phyloP scores from a whole-genome alignment of 2,797 vertebrate genomes.

The Botia almorhae region DNA sequence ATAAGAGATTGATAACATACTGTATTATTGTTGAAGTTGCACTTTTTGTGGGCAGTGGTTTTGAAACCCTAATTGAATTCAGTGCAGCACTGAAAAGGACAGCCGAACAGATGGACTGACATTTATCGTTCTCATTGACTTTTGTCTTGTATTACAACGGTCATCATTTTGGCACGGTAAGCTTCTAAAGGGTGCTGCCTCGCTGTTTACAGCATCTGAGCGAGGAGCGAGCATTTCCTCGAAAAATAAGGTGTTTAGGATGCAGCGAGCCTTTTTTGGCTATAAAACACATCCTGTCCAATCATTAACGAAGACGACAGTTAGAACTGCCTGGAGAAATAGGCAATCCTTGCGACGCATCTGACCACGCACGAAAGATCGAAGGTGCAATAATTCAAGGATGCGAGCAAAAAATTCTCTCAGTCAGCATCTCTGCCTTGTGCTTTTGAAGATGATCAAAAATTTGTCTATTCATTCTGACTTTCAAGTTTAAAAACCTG shows the following conservation, averaged over 20 bases:
- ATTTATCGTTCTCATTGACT: constrained; percentile 56
- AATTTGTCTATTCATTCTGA: constrained; percentile 37
- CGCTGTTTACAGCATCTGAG: constrained; percentile 26
- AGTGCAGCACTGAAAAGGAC: constrained; percentile 38
- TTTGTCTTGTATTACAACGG: constrained; percentile 54
- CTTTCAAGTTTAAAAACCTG: constrained; percentile 39
- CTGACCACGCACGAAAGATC: constrained; percentile 36
- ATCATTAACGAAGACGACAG: constrained; percentile 49
- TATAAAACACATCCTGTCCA: constrained; percentile 60
- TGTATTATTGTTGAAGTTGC: constrained; percentile 8
- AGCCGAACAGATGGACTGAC: constrained; percentile 54
- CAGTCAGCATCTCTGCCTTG: constrained; percentile 30
- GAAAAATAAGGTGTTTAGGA: constrained; percentile 33
- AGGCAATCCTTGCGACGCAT: constrained; percentile 12
- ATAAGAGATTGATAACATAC: background rate
- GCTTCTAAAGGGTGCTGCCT: constrained; percentile 45
- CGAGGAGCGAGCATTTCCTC: constrained; percentile 16
- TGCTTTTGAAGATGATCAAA: constrained; percentile 37
- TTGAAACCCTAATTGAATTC: constrained; percentile 49
- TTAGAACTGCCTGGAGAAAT: constrained; percentile 50
- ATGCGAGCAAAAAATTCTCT: constrained; percentile 17
- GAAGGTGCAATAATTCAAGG: constrained; percentile 45
- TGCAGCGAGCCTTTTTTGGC: constrained; percentile 39
- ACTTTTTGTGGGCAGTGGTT: constrained; percentile 37
- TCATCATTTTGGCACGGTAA: constrained; percentile 45